Percentiles rank a stretch among this genome's conserved stretches.
Conservation (phyloP, 2,113 vertebrate genomes). For the Gracilinanus agilis region DNA sequence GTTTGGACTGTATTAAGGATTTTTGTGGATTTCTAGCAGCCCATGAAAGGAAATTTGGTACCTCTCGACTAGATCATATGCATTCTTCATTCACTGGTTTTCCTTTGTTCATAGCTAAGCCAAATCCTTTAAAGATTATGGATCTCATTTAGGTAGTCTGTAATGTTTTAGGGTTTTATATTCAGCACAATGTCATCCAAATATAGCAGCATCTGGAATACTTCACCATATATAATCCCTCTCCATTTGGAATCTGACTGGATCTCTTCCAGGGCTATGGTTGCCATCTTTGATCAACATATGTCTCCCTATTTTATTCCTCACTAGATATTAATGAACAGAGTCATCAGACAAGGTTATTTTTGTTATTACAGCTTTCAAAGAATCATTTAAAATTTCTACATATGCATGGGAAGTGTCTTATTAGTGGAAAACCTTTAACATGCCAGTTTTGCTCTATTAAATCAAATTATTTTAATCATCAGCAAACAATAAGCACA, state of each 20-base stretch:
- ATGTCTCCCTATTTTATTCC: neutral
- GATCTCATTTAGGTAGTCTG: neutral
- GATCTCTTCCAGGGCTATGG: neutral
- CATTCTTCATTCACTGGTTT: neutral
- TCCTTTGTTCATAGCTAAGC: neutral
- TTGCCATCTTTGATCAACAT: conserved; percentile 1
- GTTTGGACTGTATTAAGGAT: neutral
- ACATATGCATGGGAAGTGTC: neutral
- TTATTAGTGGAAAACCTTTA: neutral
- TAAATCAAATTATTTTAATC: neutral
- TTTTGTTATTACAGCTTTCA: neutral
- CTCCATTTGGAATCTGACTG: neutral
- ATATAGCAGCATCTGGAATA: neutral
- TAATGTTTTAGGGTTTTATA: neutral
- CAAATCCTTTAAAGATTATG: neutral
- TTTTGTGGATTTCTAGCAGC: neutral
- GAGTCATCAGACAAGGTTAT: neutral
- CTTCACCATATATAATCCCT: neutral
- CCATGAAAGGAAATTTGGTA: neutral
- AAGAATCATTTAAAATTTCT: neutral
- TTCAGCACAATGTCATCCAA: neutral
- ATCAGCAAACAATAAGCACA: neutral
- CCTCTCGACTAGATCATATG: neutral
- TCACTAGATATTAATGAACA: neutral
- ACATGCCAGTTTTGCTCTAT: neutral